Evolutionary conservation across 35 echinoderm and acorn worm species (phyloP).

Genomic region (Patiria miniata): DNA sequence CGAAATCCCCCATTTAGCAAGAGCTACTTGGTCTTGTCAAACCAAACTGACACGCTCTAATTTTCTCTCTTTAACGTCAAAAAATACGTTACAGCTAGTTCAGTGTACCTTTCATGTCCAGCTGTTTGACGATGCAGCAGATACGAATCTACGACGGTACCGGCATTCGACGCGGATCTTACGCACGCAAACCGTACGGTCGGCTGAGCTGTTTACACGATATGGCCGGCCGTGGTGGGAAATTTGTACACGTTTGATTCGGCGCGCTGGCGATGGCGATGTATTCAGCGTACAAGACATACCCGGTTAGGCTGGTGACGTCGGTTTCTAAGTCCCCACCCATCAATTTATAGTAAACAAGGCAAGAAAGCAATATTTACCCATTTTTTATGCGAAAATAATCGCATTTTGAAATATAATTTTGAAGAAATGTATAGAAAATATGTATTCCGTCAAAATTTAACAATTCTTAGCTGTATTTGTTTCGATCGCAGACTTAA

Average conservation of each 20-base stretch:
- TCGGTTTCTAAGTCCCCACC: not conserved
- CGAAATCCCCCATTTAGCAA: slow-evolving; percentile 93
- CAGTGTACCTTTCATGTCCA: not conserved
- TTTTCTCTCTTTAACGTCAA: not conserved
- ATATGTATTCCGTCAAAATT: slow-evolving; percentile 18
- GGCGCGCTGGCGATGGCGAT: too few species aligned
- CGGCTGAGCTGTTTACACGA: too few species aligned
- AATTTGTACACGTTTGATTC: too few species aligned
- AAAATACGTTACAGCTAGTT: not conserved
- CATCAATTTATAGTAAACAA: not conserved
- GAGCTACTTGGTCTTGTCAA: not conserved
- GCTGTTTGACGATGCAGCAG: slow-evolving; percentile 2
- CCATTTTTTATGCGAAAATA: not conserved
- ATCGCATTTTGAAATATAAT: not conserved
- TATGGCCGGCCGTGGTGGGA: too few species aligned
- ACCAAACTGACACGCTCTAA: not conserved
- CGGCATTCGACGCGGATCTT: too few species aligned
- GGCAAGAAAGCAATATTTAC: slow-evolving; percentile 6
- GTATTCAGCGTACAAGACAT: too few species aligned
- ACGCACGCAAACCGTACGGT: too few species aligned
- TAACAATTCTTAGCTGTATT: not conserved
- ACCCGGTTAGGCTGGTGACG: too few species aligned
- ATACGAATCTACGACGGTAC: not conserved
- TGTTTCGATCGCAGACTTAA: too few species aligned
- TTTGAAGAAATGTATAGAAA: not conserved